Percentiles rank a stretch among this genome's conserved stretches.
Evolutionary conservation across 2,113 vertebrate species (phyloP).

Genomic region (Xiphorhynchus elegans): DNA sequence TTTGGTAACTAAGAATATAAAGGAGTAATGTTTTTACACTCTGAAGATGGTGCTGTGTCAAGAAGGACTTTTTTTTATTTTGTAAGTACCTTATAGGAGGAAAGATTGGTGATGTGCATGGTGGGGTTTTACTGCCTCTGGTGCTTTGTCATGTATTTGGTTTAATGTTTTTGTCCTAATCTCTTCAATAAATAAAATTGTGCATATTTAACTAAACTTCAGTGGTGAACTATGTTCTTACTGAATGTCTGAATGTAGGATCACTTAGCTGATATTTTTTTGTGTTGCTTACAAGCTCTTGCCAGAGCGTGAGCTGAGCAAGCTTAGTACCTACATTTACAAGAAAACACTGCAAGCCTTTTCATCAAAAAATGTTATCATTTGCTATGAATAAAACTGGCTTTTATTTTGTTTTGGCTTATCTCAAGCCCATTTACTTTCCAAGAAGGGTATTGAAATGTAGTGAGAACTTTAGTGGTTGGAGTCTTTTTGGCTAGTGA

Average conservation of each 20-base stretch:
- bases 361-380: background rate
- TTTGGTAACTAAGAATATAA: conserved; percentile 77
- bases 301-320: background rate
- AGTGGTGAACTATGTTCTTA: background rate
- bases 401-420: background rate
- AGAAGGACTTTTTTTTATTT: conserved; percentile 80
- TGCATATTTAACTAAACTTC: conserved; percentile 86
- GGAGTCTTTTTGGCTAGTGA: background rate
- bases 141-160: conserved; percentile 99
- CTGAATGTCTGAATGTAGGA: background rate
- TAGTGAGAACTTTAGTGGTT: background rate
- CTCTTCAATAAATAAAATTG: conserved; percentile 99
- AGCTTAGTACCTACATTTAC: background rate
- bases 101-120: conserved; percentile 89
- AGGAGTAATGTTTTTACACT: conserved; percentile 86
- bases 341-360: background rate
- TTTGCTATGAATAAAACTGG: background rate
- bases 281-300: background rate
- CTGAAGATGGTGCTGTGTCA: conserved; percentile 94
- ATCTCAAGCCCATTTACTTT: background rate
- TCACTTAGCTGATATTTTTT: background rate
- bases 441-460: background rate
- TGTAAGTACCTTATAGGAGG: conserved; percentile 78
- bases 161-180: conserved; percentile 99
- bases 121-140: conserved; percentile 95